Evolutionary conservation across 2,113 vertebrate genomes (phyloP).

Genomic region (Hoplias malabaricus): DNA sequence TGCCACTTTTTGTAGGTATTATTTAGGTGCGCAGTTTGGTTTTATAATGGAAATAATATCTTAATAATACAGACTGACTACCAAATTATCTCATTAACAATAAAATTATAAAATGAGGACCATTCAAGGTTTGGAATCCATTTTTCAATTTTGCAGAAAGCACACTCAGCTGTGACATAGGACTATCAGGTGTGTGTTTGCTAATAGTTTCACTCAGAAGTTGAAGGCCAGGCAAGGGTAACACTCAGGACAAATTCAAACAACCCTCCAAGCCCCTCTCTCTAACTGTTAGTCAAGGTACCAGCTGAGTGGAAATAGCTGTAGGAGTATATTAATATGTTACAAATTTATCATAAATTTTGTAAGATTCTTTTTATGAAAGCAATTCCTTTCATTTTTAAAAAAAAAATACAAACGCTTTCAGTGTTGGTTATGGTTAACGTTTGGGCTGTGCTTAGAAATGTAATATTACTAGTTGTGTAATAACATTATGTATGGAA

Average conservation of each 20-base stretch:
- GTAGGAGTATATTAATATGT: too few relatives aligned
- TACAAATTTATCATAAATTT: too few relatives aligned
- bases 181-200: constrained; percentile 39
- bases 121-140: constrained; percentile 51
- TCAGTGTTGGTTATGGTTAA: too few relatives aligned
- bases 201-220: constrained; percentile 28
- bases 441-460: too few relatives aligned
- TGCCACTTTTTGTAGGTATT: too few relatives aligned
- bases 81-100: constrained; percentile 28
- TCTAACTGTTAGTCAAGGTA: background rate
- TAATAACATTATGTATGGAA: too few relatives aligned
- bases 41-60: constrained; percentile 28
- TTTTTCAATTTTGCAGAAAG: constrained; percentile 65
- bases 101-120: constrained; percentile 54
- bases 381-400: too few relatives aligned
- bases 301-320: constrained; percentile 5
- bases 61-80: constrained; percentile 1
- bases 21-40: too few relatives aligned
- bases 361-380: too few relatives aligned
- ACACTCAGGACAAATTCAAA: constrained; percentile 26
- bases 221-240: constrained; percentile 48
- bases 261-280: background rate
- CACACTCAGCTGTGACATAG: constrained; percentile 60
- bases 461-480: too few relatives aligned
- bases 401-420: too few relatives aligned